phyloP scores from a whole-genome alignment of 2,113 vertebrate species.

The Struthidea cinerea region DNA sequence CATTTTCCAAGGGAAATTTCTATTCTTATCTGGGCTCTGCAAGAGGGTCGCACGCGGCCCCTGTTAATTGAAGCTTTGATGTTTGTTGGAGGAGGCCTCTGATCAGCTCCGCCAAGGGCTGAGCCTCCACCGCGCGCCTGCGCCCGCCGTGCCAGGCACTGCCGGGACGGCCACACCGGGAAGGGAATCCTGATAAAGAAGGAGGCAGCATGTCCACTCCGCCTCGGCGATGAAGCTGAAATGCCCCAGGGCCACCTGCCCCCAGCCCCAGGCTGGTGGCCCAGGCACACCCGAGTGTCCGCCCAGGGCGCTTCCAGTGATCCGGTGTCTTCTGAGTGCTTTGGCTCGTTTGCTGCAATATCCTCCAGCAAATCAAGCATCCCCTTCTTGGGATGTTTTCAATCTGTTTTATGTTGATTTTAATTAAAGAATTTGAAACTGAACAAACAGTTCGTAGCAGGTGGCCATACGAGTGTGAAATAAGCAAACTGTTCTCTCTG shows the following conservation, averaged over 20 bases:
- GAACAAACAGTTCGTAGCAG: slow-evolving; percentile 81
- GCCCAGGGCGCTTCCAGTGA: neutral
- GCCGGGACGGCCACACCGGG: neutral
- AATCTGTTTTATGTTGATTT: slow-evolving; percentile 84
- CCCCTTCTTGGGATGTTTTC: slow-evolving; percentile 81
- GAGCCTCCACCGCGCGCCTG: neutral
- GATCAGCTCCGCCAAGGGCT: slow-evolving; percentile 52
- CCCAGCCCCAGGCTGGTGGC: neutral
- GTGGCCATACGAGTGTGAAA: slow-evolving; percentile 82
- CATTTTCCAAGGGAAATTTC: slow-evolving; percentile 75
- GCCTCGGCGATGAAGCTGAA: neutral
- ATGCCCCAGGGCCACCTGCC: neutral
- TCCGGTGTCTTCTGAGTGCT: neutral
- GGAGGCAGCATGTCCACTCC: fast-evolving
- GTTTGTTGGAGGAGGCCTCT: slow-evolving; percentile 67
- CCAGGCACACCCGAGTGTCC: fast-evolving
- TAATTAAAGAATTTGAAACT: slow-evolving; percentile 82
- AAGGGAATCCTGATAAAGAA: fast-evolving
- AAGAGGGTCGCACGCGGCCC: slow-evolving; percentile 72
- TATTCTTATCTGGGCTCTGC: slow-evolving; percentile 79
- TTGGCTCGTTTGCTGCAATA: slow-evolving; percentile 69
- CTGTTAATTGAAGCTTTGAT: slow-evolving; percentile 76
- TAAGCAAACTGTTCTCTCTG: slow-evolving; percentile 82
- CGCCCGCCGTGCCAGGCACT: neutral
- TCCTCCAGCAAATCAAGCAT: slow-evolving; percentile 79